Percentiles rank a stretch among this genome's conserved stretches.
phyloP scores from a whole-genome alignment of 2,797 vertebrate genomes.

The Sebastes jordani region DNA sequence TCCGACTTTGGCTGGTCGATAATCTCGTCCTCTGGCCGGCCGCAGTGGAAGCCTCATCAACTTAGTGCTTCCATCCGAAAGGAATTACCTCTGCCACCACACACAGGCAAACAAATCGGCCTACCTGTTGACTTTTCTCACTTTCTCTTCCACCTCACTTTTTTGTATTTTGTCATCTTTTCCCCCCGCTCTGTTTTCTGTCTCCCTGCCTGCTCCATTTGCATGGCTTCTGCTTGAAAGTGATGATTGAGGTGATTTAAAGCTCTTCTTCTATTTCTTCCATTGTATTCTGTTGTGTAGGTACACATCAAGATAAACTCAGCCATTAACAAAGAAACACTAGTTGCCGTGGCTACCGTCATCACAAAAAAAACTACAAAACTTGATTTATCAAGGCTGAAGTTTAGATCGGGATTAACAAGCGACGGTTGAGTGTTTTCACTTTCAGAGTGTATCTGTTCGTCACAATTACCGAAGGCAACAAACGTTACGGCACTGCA shows the following conservation, averaged over 20 bases:
- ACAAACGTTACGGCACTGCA: constrained; percentile 7
- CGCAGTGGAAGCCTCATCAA: constrained; percentile 55
- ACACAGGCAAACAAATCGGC: constrained; percentile 4
- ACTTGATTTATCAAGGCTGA: constrained; percentile 24
- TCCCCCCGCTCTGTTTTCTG: neutral
- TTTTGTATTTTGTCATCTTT: neutral
- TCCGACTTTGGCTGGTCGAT: constrained; percentile 52
- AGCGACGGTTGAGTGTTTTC: neutral
- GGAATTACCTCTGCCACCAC: constrained; percentile 37
- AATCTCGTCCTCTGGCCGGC: constrained; percentile 54
- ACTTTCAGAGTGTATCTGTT: neutral
- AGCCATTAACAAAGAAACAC: neutral
- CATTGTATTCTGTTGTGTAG: neutral
- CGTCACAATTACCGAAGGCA: constrained; percentile 6
- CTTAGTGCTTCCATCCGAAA: constrained; percentile 47
- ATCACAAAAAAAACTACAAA: constrained; percentile 15
- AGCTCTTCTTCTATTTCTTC: neutral
- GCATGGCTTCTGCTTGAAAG: neutral
- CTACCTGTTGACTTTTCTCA: constrained; percentile 45
- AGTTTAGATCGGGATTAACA: constrained; percentile 8
- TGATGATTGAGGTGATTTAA: neutral
- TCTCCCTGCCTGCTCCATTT: neutral
- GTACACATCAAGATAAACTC: neutral
- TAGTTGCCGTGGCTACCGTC: constrained; percentile 31
- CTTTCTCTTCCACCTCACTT: neutral